Percentiles rank a stretch among this genome's conserved stretches.
Conservation (phyloP, 2,797 vertebrate species). For the Peromyscus nudipes region DNA sequence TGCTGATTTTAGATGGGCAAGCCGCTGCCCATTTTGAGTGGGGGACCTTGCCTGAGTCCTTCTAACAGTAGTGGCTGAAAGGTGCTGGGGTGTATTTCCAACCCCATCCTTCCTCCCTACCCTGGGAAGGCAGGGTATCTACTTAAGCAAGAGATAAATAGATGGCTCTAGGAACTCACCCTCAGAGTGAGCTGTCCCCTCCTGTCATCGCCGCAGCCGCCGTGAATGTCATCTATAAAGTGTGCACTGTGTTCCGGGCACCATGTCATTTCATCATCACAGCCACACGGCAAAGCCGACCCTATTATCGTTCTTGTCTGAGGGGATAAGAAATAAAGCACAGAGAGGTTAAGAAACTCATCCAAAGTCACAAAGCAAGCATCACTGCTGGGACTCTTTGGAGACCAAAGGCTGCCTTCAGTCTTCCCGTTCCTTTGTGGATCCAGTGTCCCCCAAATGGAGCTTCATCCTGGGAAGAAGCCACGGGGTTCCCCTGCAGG, state of each 20-base stretch:
- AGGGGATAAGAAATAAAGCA: not conserved
- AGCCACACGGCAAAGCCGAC: not conserved
- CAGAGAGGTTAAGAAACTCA: not conserved
- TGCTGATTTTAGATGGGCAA: not conserved
- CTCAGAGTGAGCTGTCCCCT: not conserved
- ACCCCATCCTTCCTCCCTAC: not conserved
- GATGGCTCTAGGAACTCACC: not conserved
- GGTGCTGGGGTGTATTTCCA: not conserved
- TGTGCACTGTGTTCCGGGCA: conserved; percentile 61
- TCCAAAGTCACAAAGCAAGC: conserved; percentile 27
- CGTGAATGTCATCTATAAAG: conserved; percentile 62
- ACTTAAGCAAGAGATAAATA: conserved; percentile 6
- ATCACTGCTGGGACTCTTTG: not conserved
- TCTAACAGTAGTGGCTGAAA: not conserved
- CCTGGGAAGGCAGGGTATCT: not conserved
- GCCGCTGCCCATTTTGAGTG: fast-evolving
- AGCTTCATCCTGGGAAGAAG: not conserved
- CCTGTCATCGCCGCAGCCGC: conserved; percentile 9
- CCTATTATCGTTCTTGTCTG: not conserved
- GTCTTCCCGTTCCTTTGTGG: not conserved
- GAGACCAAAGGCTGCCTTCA: not conserved
- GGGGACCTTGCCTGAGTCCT: not conserved
- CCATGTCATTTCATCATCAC: conserved; percentile 62
- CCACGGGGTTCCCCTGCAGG: not conserved
- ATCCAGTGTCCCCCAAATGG: not conserved